phyloP scores from a whole-genome alignment of 37 sponge, comb jelly and placozoan species.

The Halichondria panicea region DNA sequence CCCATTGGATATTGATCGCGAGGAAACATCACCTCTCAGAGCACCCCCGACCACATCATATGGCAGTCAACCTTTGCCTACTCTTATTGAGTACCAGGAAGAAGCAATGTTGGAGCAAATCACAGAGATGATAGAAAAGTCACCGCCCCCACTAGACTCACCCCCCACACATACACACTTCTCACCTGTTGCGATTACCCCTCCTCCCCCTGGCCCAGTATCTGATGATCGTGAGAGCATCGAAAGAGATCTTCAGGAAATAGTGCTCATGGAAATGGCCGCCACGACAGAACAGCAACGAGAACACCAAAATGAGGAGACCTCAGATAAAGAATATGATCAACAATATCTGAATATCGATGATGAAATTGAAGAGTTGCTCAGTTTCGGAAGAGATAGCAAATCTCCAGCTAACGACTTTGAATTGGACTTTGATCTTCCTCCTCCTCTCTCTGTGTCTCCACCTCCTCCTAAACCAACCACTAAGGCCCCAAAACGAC shows the following conservation, averaged over 20 bases:
- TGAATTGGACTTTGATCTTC: neutral
- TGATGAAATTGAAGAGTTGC: neutral
- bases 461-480: conserved; percentile 6
- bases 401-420: too few relatives aligned
- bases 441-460: neutral
- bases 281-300: too few relatives aligned
- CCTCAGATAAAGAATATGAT: neutral
- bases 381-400: too few relatives aligned
- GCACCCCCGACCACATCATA: neutral
- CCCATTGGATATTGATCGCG: conserved; percentile 1
- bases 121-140: conserved; percentile 4
- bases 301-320: conserved; percentile 26
- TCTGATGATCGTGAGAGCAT: conserved; percentile 9
- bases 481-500: conserved; percentile 1
- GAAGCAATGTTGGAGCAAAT: conserved; percentile 17
- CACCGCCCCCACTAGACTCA: neutral
- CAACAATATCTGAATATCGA: neutral
- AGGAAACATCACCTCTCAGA: neutral
- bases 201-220: neutral
- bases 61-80: neutral
- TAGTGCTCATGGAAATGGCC: neutral
- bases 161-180: neutral
- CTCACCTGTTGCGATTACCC: neutral
- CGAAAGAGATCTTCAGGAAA: conserved; percentile 4
- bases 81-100: conserved; percentile 20